phyloP scores from a whole-genome alignment of 2,113 vertebrate genomes.

The Esox niger region DNA sequence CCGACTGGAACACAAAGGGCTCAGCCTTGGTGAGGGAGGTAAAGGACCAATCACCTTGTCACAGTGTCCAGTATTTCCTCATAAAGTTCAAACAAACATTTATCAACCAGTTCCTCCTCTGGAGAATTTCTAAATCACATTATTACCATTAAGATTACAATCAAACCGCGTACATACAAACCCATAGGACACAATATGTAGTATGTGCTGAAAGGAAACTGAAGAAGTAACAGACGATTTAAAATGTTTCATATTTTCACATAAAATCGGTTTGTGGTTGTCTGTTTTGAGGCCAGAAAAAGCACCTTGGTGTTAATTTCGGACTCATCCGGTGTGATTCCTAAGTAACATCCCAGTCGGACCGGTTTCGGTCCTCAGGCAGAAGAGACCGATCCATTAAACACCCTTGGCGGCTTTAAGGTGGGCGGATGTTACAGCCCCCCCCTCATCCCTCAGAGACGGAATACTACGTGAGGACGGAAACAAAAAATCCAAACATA shows the following conservation, averaged over 20 bases:
- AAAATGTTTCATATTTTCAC: neutral
- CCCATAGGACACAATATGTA: neutral
- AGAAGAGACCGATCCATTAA: constrained; percentile 46
- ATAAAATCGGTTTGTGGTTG: neutral
- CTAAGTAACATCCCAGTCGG: constrained; percentile 30
- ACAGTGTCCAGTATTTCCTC: neutral
- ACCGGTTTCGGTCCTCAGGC: constrained; percentile 51
- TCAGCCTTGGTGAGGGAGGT: too few species aligned
- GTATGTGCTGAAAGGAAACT: neutral
- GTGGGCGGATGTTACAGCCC: constrained; percentile 44
- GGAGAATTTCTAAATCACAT: neutral
- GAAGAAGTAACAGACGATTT: neutral
- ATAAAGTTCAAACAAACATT: too few species aligned
- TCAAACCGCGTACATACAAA: neutral
- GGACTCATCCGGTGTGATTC: neutral
- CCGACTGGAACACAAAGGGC: too few species aligned
- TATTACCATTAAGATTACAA: neutral
- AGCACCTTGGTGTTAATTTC: constrained; percentile 23
- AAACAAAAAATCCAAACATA: constrained; percentile 41
- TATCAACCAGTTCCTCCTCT: neutral
- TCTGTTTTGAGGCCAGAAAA: neutral
- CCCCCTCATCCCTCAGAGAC: neutral
- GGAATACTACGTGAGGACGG: neutral
- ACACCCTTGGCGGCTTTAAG: constrained; percentile 46
- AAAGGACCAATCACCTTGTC: neutral